Percentiles rank a stretch among this genome's conserved stretches.
phyloP scores from a whole-genome alignment of 2,113 vertebrate genomes.

The Rhinogobius similis region DNA sequence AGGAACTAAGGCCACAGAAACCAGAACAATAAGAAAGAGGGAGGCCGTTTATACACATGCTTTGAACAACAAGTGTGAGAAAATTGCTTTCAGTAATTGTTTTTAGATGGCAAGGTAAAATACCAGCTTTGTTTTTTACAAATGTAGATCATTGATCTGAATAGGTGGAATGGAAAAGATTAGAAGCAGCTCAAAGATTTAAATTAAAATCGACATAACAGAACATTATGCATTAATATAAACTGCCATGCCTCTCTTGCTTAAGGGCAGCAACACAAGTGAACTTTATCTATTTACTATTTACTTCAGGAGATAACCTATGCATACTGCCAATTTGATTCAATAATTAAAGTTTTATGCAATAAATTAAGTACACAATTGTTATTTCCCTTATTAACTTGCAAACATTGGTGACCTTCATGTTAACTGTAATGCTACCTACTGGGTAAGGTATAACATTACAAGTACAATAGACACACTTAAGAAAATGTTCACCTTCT shows the following conservation, averaged over 20 bases:
- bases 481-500: not conserved
- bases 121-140: not conserved
- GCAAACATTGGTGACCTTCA: too few relatives aligned
- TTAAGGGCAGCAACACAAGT: not conserved
- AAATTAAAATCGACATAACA: not conserved
- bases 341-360: not conserved
- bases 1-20: not conserved
- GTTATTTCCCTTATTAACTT: too few relatives aligned
- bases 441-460: not conserved
- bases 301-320: too few relatives aligned
- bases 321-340: too few relatives aligned
- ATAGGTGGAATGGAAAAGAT: not conserved
- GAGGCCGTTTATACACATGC: not conserved
- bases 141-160: not conserved
- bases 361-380: too few relatives aligned
- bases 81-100: not conserved
- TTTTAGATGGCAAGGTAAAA: not conserved
- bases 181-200: not conserved
- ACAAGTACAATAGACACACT: not conserved
- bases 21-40: not conserved
- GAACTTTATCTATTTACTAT: too few relatives aligned
- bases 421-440: not conserved
- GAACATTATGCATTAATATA: not conserved
- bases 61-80: not conserved
- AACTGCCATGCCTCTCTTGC: too few relatives aligned